Base-by-base conservation (phyloP, 2,113 vertebrate genomes). In the Leiothrix lutea region DNA sequence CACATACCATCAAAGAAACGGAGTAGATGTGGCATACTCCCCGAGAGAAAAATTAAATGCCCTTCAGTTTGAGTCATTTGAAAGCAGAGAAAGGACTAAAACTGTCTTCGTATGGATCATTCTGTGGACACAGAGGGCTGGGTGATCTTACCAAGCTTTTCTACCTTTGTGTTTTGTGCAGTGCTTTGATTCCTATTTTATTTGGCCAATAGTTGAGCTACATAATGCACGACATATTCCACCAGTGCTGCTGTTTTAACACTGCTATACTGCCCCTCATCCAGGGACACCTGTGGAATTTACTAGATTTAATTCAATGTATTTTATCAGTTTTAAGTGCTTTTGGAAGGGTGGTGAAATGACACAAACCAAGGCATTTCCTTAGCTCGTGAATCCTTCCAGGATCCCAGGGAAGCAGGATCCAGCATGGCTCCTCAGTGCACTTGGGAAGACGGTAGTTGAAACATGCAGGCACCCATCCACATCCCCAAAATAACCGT, bases 1-100 rank as follows among this genome's bases (percentile, higher is more conserved):
- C 74, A 44, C 56, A 56, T 48, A 66, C 40, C 80, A 53, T 91
- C 79, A 88, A 95, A 94, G 93, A 94, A 94, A 51, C 11, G 16
- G 48, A 61, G 79, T 61, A 42, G 40, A 84, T 44, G 61, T 42
- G 67, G 70, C 40, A 5, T 58, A 45, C 25, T 88, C 67, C 83
- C 77, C 61, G 36, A 61, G 65, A 70, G 42, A 71, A 90, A 58
- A 74, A 73, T 80, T 61, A 86, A 85, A 86, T 79, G 36, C 73
- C 67, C 79, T 96, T 96, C 78, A 75, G 69, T 72, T 70, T 44
- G 78, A 91, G 79, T 57, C 2, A 0, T 56, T 61, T 45, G 60
- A 87, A 92, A 90, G 71, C 56, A 53, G 60, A 78, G 78, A 57
- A 92, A n/a, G 33, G 61, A 62, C 33, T 72, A 53, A 88, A 95